Base-by-base conservation (phyloP, 2,113 vertebrate species). In the Seriola aureovittata region DNA sequence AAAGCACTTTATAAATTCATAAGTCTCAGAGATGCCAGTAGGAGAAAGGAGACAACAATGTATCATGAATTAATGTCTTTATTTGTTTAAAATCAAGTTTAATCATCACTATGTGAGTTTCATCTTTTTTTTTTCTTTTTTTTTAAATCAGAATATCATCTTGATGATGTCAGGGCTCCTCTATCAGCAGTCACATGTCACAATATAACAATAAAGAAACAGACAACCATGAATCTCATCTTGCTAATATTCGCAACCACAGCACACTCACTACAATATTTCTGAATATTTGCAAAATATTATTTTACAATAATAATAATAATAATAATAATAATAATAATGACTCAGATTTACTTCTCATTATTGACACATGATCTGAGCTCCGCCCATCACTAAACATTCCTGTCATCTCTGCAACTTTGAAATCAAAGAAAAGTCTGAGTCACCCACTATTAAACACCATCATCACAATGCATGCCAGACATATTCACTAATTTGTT, bases 401-500 rank as follows among this genome's bases (percentile, higher is more conserved):
- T 21, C 8, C 42, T 25, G 19, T 23, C 75, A 29, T 80, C 55
- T 13, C 44, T 48, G 52, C 67, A 64, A 72, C 62, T 84, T 69
- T 36, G 32, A 67, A 55, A 67, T 66, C n/a, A 71, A 67, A 42
- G 46, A 10, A 70, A 65, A 67, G 57, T 75, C 59, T 70, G 69
- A 84, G 65, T 81, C 82, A 75, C 32, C 59, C 48, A 23, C 64
- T 32, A 57, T 73, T 68, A 67, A 58, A 73, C 13, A 58, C 54
- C 9, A 75, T 38, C 55, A 25, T 4, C 55, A 79, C 66, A 74
- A 82, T 67, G 62, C 76, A 73, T 85, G 0, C 57, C 75, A 85
- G 63, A 73, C 66, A 60, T 55, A 65, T 66, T 83, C 57, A 0
- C 67, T 48, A 65, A 82, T 82, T 80, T 74, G 50, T 73, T 83